Conservation (phyloP, 1,140 invertebrate genomes). For the Orussus abietinus region DNA sequence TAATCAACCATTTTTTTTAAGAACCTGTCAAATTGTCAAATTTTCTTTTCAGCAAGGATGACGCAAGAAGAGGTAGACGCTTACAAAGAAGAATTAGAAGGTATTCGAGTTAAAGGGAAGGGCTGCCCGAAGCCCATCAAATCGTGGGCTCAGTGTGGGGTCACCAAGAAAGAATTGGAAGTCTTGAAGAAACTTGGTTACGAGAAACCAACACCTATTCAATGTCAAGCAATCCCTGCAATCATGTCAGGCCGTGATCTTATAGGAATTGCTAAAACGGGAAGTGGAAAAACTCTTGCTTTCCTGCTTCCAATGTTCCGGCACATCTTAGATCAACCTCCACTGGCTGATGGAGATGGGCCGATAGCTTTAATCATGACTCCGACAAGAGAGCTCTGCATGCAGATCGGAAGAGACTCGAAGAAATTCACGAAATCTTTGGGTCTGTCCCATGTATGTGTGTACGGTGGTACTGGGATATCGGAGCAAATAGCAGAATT, state of each 20-base stretch:
- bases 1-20: constrained; percentile 15
- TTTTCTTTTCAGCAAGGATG: constrained; percentile 71
- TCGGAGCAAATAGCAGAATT: constrained; percentile 97
- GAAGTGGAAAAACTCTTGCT: constrained; percentile 97
- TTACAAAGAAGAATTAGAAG: constrained; percentile 82
- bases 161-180: constrained; percentile 94
- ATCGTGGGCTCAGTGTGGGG: constrained; percentile 98
- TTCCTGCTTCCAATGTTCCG: constrained; percentile 98
- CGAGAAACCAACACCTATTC: constrained; percentile 98
- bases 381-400: constrained; percentile 95
- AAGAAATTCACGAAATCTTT: constrained; percentile 92
- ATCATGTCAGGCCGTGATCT: constrained; percentile 97
- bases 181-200: constrained; percentile 89
- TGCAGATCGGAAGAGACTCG: constrained; percentile 98
- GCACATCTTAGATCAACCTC: constrained; percentile 93
- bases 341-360: constrained; percentile 92
- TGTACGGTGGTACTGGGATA: constrained; percentile 97
- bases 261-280: constrained; percentile 99
- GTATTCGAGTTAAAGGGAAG: constrained; percentile 78
- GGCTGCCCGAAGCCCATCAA: constrained; percentile 93
- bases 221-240: constrained; percentile 97
- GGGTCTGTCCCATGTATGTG: constrained; percentile 85
- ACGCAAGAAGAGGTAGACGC: constrained; percentile 81
- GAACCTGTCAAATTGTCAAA: too few relatives aligned
- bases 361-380: constrained; percentile 97